Base-by-base conservation (phyloP, 2,888 invertebrate genomes). In the Galerucella pusilla region DNA sequence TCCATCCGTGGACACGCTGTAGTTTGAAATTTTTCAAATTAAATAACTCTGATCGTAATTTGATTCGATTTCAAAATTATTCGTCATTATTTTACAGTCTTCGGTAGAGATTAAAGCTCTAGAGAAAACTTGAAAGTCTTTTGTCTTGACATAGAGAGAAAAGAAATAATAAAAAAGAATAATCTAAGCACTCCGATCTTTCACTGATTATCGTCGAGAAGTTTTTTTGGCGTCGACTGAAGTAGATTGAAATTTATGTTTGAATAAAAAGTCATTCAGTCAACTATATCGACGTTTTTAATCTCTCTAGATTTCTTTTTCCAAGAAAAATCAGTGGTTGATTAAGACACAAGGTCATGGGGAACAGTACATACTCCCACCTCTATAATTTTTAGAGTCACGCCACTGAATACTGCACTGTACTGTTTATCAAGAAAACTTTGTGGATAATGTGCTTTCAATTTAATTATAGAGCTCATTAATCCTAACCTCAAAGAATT, bases 111-210 rank as follows among this genome's bases (percentile, higher is more conserved):
- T 14, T 61, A 61, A 28, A 61, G 35, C 14, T 61, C 14, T 35
- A 6, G 59, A 59, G 57, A 59, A 35, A 59, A 45, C 16, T 68
- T n/a, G 52, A 63, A 63, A 63, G 70, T 45, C 63, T 63, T 70
- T 70, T 64, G 63, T 61, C 61, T 63, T 14, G 14, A 16, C 54
- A 49, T 35, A 70, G 46, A 52, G 35, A 25, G 46, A n/a, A 70
- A 61, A 63, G 61, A 70, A 70, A 61, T 35, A 61, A 28, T 61
- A 49, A 54, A 70, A 61, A 63, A 70, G 63, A 70, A 42, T 70
- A 52, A 70, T 63, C 52, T 63, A 63, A 70, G 52, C 70, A 63
- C 63, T 70, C 63, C 54, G 63, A 54, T 70, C 49, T 70, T 64
- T 70, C 52, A 54, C 63, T 70, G 63, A 70, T 70, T 70, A 66